A percentile compares a stretch with the other conserved stretches of the same genome.
phyloP scores from a whole-genome alignment of 2,888 invertebrate genomes.

The Chaetogeoica ovagalla region DNA sequence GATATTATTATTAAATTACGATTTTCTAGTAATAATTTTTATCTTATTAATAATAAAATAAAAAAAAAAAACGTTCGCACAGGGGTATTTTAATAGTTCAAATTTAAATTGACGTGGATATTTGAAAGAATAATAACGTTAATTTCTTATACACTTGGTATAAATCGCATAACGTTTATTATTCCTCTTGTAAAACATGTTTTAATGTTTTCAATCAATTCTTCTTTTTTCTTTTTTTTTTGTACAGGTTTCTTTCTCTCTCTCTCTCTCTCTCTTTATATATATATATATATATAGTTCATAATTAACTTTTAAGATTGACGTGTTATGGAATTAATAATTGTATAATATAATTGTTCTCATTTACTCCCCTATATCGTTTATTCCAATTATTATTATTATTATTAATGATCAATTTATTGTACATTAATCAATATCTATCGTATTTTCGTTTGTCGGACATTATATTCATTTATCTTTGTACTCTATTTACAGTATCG shows the following conservation, averaged over 20 bases:
- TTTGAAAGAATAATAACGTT: background rate
- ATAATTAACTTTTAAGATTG: conserved; percentile 9
- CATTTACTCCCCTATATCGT: background rate
- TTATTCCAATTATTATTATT: conserved; percentile 10
- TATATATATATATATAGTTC: background rate
- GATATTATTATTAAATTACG: conserved; percentile 11
- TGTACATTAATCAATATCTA: too few relatives aligned
- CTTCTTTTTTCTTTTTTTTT: background rate
- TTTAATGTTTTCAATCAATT: conserved; percentile 26
- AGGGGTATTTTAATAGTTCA: conserved; percentile 18
- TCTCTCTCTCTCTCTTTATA: too few relatives aligned
- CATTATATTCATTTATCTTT: too few relatives aligned
- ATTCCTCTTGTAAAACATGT: conserved; percentile 30
- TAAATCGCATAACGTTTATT: background rate
- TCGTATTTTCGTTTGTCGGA: too few relatives aligned
- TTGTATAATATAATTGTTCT: background rate
- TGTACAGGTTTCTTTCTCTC: too few relatives aligned
- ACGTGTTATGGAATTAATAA: background rate
- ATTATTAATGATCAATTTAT: background rate
- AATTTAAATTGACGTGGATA: background rate
- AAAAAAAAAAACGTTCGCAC: conserved; percentile 2
- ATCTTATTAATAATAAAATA: background rate
- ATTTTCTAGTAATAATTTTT: conserved; percentile 33
- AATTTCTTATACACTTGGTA: too few relatives aligned
- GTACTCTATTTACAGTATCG: too few relatives aligned